Percentiles rank a stretch among this genome's conserved stretches.
phyloP scores from a whole-genome alignment of 1,140 invertebrate species.

The Platorchestia sp. region DNA sequence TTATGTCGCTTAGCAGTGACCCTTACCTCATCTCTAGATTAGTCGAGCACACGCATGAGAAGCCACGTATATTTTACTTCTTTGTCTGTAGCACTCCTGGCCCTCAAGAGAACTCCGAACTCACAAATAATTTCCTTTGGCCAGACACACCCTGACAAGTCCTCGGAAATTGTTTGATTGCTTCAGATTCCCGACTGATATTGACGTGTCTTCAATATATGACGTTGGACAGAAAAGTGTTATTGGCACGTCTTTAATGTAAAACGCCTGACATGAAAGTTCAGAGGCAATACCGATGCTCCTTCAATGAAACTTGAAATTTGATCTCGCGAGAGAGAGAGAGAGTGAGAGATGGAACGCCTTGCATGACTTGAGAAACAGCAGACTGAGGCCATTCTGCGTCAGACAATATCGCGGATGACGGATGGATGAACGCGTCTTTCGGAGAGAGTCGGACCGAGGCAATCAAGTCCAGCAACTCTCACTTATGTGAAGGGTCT shows the following conservation, averaged over 20 bases:
- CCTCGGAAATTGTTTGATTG: background rate
- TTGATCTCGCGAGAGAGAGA: background rate
- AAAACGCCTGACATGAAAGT: background rate
- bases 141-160: background rate
- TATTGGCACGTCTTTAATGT: background rate
- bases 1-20: too few relatives aligned
- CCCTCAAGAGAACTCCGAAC: background rate
- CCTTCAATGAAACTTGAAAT: background rate
- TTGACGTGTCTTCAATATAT: background rate
- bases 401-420: constrained; percentile 30
- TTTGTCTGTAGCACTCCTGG: background rate
- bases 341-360: background rate
- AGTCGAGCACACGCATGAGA: background rate
- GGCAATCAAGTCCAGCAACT: background rate
- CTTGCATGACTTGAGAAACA: background rate
- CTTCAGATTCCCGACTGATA: background rate
- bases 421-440: constrained; percentile 22
- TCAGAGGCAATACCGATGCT: background rate
- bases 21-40: too few relatives aligned
- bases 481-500: background rate
- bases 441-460: background rate
- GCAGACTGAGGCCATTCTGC: background rate
- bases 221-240: background rate
- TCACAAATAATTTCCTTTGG: background rate
- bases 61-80: background rate